Percentiles rank a stretch among this genome's conserved stretches.
Evolutionary conservation across 1,140 invertebrate genomes (phyloP).

Genomic region (Atopsyche davidsoni): DNA sequence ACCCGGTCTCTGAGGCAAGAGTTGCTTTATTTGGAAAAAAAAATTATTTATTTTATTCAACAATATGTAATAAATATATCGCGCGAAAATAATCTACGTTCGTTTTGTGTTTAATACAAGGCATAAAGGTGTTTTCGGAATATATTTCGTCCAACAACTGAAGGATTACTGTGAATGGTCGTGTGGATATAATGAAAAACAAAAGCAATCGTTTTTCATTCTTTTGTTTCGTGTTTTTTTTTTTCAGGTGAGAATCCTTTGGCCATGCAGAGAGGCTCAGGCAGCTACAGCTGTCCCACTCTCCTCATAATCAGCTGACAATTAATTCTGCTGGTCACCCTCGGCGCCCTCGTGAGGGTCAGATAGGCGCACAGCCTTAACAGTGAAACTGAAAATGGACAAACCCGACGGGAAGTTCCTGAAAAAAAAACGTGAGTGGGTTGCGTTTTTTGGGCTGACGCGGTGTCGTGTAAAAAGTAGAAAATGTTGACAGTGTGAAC

Average conservation of each 20-base stretch:
- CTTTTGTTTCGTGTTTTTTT: conserved; percentile 24
- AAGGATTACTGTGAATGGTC: background rate
- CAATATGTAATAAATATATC: background rate
- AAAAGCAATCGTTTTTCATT: no score
- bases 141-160: background rate
- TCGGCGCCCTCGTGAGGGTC: background rate
- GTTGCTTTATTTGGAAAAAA: no score
- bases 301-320: conserved; percentile 26
- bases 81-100: background rate
- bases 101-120: background rate
- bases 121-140: background rate
- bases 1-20: no score
- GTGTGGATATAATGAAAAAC: background rate
- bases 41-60: no score
- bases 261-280: conserved; percentile 47
- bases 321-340: conserved; percentile 15
- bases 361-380: no score
- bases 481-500: no score
- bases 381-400: no score
- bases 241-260: conserved; percentile 51
- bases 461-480: no score
- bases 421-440: no score
- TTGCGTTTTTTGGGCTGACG: no score
- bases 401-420: no score
- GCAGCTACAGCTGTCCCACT: conserved; percentile 9